Evolutionary conservation across 2,797 vertebrate genomes (phyloP).

Genomic region (Danio aesculapii): DNA sequence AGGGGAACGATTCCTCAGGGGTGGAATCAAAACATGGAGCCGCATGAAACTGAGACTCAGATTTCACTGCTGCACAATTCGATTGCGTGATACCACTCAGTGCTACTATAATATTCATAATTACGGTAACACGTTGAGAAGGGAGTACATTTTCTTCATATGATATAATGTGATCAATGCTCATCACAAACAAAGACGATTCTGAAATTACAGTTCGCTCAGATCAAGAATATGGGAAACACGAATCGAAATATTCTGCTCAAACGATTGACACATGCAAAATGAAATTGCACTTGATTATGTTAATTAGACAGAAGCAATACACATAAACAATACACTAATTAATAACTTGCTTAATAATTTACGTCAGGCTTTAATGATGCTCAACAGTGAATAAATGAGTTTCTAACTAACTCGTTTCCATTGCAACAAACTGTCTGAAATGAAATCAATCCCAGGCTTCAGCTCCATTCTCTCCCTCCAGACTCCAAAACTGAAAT

Average conservation of each 20-base stretch:
- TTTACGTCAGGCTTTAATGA: neutral
- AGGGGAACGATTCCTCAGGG: constrained; percentile 60
- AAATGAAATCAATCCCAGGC: constrained; percentile 12
- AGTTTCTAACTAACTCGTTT: constrained; percentile 16
- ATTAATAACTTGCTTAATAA: neutral
- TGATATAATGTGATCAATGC: constrained; percentile 41
- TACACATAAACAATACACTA: too few species aligned
- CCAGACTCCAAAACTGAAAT: constrained; percentile 25
- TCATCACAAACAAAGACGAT: constrained; percentile 44
- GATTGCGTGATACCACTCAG: constrained; percentile 53
- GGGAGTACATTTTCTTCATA: constrained; percentile 30
- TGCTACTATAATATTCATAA: constrained; percentile 53
- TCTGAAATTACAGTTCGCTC: constrained; percentile 17
- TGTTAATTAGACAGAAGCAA: too few species aligned
- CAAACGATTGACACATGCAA: neutral
- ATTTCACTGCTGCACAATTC: constrained; percentile 58
- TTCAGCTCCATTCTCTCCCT: constrained; percentile 5
- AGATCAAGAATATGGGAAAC: constrained; percentile 3
- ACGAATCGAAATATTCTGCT: constrained; percentile 5
- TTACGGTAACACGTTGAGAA: constrained; percentile 54
- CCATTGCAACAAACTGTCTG: neutral
- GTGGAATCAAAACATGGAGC: constrained; percentile 62
- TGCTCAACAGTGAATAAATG: neutral
- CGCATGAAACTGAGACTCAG: constrained; percentile 57
- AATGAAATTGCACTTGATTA: neutral